phyloP scores from a whole-genome alignment of 2,888 invertebrate genomes.

The Mythimna vitellina region DNA sequence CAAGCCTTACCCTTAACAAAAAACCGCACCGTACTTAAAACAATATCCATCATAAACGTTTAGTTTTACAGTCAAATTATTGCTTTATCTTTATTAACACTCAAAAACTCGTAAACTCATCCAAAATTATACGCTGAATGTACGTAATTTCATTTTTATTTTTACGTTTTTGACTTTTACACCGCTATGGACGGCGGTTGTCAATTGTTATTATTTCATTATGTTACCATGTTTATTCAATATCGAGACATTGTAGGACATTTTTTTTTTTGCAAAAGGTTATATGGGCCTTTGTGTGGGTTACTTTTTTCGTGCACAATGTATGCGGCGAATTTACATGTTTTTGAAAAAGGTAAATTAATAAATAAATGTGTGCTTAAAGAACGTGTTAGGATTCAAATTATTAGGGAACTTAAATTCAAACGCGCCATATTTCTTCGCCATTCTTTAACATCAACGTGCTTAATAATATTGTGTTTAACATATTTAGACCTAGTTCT shows the following conservation, averaged over 20 bases:
- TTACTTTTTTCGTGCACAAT: neutral
- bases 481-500: too few relatives aligned
- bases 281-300: neutral
- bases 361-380: too few relatives aligned
- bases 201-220: conserved; percentile 63
- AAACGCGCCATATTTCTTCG: too few relatives aligned
- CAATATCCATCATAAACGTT: conserved; percentile 78
- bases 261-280: neutral
- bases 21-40: conserved; percentile 62
- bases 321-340: neutral
- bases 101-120: conserved; percentile 76
- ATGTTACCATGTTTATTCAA: conserved; percentile 35
- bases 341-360: neutral
- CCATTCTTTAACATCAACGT: too few relatives aligned
- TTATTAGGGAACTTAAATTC: too few relatives aligned
- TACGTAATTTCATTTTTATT: conserved; percentile 67
- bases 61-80: conserved; percentile 75
- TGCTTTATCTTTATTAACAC: conserved; percentile 80
- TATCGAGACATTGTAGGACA: conserved; percentile 14
- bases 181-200: conserved; percentile 66
- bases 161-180: conserved; percentile 69
- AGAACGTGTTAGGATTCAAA: too few relatives aligned
- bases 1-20: conserved; percentile 56
- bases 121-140: conserved; percentile 73
- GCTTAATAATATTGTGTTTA: too few relatives aligned